Percentiles rank a stretch among this genome's conserved stretches.
These are phyloP conservation scores for Hippasteria phrygiana DNA, from an alignment of 53 echinoderm and acorn worm species.

Conservation along the genomic window DNA sequence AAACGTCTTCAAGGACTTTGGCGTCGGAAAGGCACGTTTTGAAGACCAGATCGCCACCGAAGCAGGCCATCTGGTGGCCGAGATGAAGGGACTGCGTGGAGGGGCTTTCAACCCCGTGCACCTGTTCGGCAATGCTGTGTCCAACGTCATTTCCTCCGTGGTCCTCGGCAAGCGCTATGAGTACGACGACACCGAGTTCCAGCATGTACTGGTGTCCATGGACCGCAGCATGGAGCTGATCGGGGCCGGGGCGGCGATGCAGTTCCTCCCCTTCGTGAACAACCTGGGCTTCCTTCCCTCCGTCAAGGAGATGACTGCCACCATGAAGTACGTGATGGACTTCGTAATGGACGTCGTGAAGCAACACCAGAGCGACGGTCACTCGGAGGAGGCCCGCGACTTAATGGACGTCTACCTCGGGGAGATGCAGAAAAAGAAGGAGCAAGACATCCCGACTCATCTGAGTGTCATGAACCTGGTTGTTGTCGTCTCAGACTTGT, in stretches of 20 bases:
- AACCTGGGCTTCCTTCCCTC: constrained; percentile 45
- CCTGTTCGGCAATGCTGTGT: constrained; percentile 62
- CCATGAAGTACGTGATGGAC: constrained; percentile 54
- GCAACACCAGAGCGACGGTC: constrained; percentile 50
- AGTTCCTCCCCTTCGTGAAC: constrained; percentile 56
- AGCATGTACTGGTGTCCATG: constrained; percentile 59
- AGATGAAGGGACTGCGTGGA: constrained; percentile 20
- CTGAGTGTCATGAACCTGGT: constrained; percentile 66
- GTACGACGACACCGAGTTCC: constrained; percentile 67
- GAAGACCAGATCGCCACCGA: constrained; percentile 62
- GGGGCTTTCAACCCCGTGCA: constrained; percentile 47
- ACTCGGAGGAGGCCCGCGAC: constrained; percentile 54
- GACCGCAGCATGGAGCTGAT: constrained; percentile 56
- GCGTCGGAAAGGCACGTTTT: constrained; percentile 34
- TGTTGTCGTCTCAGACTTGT: constrained; percentile 66
- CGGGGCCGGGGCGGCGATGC: constrained; percentile 55
- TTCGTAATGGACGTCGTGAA: constrained; percentile 62
- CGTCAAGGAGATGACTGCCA: constrained; percentile 45
- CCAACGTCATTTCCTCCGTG: constrained; percentile 74
- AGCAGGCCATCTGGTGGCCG: constrained; percentile 22
- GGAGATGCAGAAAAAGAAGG: constrained; percentile 60
- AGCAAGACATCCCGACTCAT: constrained; percentile 4
- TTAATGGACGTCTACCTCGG: constrained; percentile 74
- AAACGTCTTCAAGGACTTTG: constrained; percentile 50
- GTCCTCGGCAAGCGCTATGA: constrained; percentile 65